Percentiles rank a stretch among this genome's conserved stretches.
These are phyloP conservation scores for Mizuhopecten yessoensis DNA, from an alignment of 1,140 invertebrate species.

Conservation along the genomic window DNA sequence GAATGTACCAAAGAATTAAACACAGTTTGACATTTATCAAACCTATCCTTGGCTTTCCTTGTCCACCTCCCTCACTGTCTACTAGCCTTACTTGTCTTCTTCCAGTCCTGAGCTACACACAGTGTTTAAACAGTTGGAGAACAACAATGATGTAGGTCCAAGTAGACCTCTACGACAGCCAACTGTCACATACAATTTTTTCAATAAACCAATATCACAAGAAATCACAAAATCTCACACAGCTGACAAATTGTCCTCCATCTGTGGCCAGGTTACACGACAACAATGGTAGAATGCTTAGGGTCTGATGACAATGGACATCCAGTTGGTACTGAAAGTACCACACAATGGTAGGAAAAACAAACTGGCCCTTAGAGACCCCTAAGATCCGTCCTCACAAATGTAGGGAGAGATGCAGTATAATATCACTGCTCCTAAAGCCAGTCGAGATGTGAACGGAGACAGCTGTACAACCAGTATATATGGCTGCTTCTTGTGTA, in stretches of 20 bases:
- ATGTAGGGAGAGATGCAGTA: background rate
- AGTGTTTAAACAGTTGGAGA: too few species aligned
- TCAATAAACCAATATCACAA: background rate
- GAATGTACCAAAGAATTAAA: too few species aligned
- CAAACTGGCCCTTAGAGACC: background rate
- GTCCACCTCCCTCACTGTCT: too few species aligned
- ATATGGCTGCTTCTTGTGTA: background rate
- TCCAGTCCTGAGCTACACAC: too few species aligned
- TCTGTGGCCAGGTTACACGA: background rate
- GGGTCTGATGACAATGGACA: constrained; percentile 25
- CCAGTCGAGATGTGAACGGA: background rate
- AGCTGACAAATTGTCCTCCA: constrained; percentile 4
- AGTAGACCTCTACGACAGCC: too few species aligned
- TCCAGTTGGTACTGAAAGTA: background rate
- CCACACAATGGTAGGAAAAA: background rate
- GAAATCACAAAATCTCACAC: background rate
- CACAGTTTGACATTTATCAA: too few species aligned
- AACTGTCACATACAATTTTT: background rate
- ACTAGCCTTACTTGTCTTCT: too few species aligned
- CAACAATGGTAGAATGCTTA: background rate
- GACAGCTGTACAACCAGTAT: constrained; percentile 17
- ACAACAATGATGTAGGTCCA: too few species aligned
- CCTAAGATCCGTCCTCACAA: background rate
- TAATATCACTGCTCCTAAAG: background rate
- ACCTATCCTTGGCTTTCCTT: too few species aligned